Base-by-base conservation (phyloP, 2,888 invertebrate species). In the Prosapia bicincta region DNA sequence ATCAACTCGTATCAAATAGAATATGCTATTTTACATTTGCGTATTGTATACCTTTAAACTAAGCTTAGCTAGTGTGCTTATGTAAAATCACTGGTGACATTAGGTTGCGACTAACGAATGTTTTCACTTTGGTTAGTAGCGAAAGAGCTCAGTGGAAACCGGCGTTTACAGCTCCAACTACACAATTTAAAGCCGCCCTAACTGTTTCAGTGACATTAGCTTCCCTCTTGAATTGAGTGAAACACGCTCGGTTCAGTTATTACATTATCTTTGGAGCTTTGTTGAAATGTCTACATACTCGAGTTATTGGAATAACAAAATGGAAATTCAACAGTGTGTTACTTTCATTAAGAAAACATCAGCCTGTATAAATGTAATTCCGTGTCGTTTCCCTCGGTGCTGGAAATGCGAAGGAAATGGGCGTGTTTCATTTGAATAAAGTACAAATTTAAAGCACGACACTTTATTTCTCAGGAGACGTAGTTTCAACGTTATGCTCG, bases 101-200 rank as follows among this genome's bases (percentile, higher is more conserved):
- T n/a, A n/a, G n/a, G 30, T 9, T 30, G 30, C 9, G 30, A 30
- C 6, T 30, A 30, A 9, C 30, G 30, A 84, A 86, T 89, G 81
- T 38, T 38, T 38, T 38, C 38, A 38, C 10, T 13, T 38, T 38
- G 38, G 7, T 15, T 38, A 38, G 38, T 38, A 38, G 38, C 7
- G 7, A 38, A 6, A 30, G 9, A 13, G 38, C 38, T 38, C 38
- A 30, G 30, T 30, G 30, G 30, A 6, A 30, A 38, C 6, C 38
- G 38, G 2, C 7, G 38, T 30, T 5, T 32, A 71, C 25, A 71
- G 5, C 7, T 13, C 2, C 2, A 38, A 38, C 38, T 6, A 38
- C 13, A 38, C 38, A 38, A 38, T 38, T 38, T 9, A 38, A 13
- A 9, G 28, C 38, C 30, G 30, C 30, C 30, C 30, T 30, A 30